phyloP scores from a whole-genome alignment of 1,140 invertebrate species.

The Drosophila littoralis region DNA sequence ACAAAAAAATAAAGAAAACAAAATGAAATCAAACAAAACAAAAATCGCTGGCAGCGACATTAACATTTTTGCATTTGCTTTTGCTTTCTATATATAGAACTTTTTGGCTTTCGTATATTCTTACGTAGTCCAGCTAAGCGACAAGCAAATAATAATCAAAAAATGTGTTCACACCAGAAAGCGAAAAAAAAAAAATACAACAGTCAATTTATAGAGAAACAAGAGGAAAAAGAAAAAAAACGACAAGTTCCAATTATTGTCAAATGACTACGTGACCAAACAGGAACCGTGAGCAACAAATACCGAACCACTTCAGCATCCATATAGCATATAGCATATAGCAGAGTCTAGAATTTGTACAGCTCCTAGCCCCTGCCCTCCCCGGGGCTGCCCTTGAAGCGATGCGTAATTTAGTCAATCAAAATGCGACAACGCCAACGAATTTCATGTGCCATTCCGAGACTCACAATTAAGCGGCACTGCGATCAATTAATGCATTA shows the following conservation, averaged over 20 bases:
- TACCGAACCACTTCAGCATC: slow-evolving; percentile 12
- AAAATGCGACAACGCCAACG: slow-evolving; percentile 40
- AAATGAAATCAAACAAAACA: slow-evolving; percentile 31
- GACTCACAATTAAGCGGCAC: slow-evolving; percentile 40
- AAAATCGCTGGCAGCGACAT: slow-evolving; percentile 43
- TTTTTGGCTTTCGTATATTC: slow-evolving; percentile 29
- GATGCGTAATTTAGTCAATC: slow-evolving; percentile 46
- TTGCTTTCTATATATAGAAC: slow-evolving; percentile 54
- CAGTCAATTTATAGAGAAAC: slow-evolving; percentile 10
- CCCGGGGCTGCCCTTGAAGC: background rate
- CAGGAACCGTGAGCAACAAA: slow-evolving; percentile 40
- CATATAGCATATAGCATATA: too few species aligned
- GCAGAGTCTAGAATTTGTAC: slow-evolving; percentile 1
- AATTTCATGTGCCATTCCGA: slow-evolving; percentile 37
- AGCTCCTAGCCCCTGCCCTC: background rate
- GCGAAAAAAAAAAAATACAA: slow-evolving; percentile 4
- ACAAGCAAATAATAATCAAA: slow-evolving; percentile 25
- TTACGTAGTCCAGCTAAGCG: slow-evolving; percentile 39
- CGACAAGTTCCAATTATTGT: slow-evolving; percentile 40
- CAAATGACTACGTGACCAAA: slow-evolving; percentile 59
- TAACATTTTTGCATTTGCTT: slow-evolving; percentile 35
- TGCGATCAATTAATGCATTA: slow-evolving; percentile 68
- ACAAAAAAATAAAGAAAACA: slow-evolving; percentile 21
- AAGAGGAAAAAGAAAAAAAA: slow-evolving; percentile 14
- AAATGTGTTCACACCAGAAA: slow-evolving; percentile 11